Evolutionary conservation across 2,888 invertebrate species (phyloP), one percentile per base, ranked within the genome.

Genomic region (Macaria liturata): DNA sequence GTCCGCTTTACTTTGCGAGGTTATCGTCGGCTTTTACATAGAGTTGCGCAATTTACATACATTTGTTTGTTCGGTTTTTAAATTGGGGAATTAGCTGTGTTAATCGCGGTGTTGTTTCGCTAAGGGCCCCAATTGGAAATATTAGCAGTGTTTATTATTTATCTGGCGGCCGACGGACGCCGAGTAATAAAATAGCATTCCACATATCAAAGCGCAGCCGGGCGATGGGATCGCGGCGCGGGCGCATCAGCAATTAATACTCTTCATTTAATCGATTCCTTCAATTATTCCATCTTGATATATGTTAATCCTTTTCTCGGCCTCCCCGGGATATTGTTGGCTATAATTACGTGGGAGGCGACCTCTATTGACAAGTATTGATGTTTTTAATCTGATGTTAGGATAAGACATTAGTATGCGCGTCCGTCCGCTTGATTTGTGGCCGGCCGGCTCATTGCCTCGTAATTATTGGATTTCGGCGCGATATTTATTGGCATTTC

Each of bases 361-460:
- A 88, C 84, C 85, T 86, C 86, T 86, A 88, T 87, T 88, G 91
- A 89, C 91, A 90, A 86, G 88, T 90, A 91, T 91, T 89, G 91
- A 91, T 91, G 91, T 85, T 86, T 91, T 91, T 90, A 91, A 91
- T 91, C 91, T 88, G 89, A 91, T 90, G 89, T 89, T 89, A 90
- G 91, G 91, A 88, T 88, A 88, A 86, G 86, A 81, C 88, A 88
- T 91, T 89, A 86, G 89, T 88, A 88, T 88, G 88, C 82, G 81
- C 80, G 83, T 84, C 81, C 76, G 84, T 81, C 83, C 73, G 78
- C 76, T 85, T 89, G 91, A 88, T 90, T 91, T 89, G 89, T 89
- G 75, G 88, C 83, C 83, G 80, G 79, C 71, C 84, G 87, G 84
- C 88, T 88, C 90, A 88, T 91, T 87, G 84, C 74, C 79, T 82